Evolutionary conservation across 2,888 invertebrate genomes (phyloP).

Genomic region (Masnerella sp.): DNA sequence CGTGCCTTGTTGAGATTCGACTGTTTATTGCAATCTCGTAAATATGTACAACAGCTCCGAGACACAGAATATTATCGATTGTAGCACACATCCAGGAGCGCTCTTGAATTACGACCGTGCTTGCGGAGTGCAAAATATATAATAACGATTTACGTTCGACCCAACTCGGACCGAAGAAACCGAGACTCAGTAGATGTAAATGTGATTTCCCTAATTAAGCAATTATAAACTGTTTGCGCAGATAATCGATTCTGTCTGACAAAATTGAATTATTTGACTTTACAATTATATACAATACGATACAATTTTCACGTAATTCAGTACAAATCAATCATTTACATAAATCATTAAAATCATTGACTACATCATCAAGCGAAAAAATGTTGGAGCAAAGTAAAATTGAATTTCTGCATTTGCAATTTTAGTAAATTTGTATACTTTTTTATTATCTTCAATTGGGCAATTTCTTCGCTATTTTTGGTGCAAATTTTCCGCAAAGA

Average conservation of each 20-base stretch:
- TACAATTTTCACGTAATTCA: no score
- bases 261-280: no score
- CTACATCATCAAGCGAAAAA: no score
- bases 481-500: no score
- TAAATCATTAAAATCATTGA: no score
- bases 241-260: background rate
- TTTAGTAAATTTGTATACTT: no score
- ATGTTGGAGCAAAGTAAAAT: no score
- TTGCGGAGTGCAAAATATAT: slow-evolving; percentile 21
- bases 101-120: slow-evolving; percentile 26
- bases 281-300: no score
- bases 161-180: slow-evolving; percentile 4
- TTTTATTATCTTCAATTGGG: no score
- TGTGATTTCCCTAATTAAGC: slow-evolving; percentile 12
- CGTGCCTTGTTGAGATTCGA: slow-evolving; percentile 35
- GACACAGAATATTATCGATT: slow-evolving; percentile 31
- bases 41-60: slow-evolving; percentile 22
- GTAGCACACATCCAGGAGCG: slow-evolving; percentile 16
- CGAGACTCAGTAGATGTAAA: slow-evolving; percentile 4
- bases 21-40: slow-evolving; percentile 41
- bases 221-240: background rate
- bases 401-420: no score
- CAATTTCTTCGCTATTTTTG: no score
- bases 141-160: slow-evolving; percentile 16
- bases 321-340: no score